Conservation (phyloP, 2,888 invertebrate species). For the Eristalis intricaria region DNA sequence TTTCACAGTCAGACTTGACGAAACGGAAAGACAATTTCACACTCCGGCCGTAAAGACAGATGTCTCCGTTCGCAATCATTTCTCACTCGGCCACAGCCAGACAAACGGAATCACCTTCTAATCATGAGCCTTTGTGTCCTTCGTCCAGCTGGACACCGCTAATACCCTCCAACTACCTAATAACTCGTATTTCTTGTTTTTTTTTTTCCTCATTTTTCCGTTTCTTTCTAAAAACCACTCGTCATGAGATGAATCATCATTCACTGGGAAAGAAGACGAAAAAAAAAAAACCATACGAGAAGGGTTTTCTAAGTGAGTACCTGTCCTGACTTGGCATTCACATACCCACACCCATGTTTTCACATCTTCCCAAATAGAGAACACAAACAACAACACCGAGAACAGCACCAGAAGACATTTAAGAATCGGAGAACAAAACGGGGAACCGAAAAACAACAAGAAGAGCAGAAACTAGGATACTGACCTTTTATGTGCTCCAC, state of each 20-base stretch:
- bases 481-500: conserved; percentile 58
- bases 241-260: neutral
- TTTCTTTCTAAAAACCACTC: neutral
- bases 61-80: neutral
- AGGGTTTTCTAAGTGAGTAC: neutral
- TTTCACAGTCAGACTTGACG: neutral
- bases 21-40: neutral
- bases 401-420: neutral
- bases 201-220: too few species aligned
- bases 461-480: conserved; percentile 67
- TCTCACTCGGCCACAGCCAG: neutral
- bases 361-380: conserved; percentile 31
- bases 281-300: neutral
- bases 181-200: neutral
- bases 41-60: neutral
- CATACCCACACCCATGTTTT: conserved; percentile 67
- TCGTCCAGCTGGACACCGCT: neutral
- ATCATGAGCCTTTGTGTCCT: neutral
- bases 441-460: conserved; percentile 40
- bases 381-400: neutral
- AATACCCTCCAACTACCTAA: neutral
- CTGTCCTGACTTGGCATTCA: neutral
- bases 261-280: neutral
- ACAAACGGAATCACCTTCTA: neutral
- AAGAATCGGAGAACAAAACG: neutral